Percentiles rank a stretch among this genome's conserved stretches.
Evolutionary conservation across 1,140 invertebrate genomes (phyloP).

Genomic region (Drosophila watanabei): DNA sequence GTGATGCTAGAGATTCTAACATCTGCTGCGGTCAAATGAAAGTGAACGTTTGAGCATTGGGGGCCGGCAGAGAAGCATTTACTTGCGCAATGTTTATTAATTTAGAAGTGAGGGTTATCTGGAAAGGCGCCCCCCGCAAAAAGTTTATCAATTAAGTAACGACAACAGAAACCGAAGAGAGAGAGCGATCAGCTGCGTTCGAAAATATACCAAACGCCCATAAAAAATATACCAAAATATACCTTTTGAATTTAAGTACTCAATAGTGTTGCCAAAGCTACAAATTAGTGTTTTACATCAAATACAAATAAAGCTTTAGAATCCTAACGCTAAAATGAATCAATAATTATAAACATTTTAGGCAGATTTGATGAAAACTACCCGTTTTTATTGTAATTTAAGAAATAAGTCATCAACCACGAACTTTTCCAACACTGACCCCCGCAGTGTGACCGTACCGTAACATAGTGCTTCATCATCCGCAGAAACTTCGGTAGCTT

Average conservation of each 20-base stretch:
- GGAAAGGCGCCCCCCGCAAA: slow-evolving; percentile 42
- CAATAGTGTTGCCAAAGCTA: slow-evolving; percentile 2
- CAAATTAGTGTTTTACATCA: background rate
- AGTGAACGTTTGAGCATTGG: slow-evolving; percentile 35
- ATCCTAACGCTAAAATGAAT: background rate
- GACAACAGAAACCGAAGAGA: slow-evolving; percentile 42
- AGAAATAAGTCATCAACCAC: background rate
- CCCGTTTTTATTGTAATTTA: background rate
- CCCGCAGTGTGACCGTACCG: background rate
- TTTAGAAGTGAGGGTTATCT: slow-evolving; percentile 69
- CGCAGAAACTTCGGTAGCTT: slow-evolving; percentile 1
- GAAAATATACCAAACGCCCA: background rate
- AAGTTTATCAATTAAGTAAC: slow-evolving; percentile 77
- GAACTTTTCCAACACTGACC: background rate
- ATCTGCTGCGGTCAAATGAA: slow-evolving; percentile 59
- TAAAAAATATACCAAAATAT: background rate
- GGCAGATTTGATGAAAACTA: background rate
- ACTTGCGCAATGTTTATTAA: slow-evolving; percentile 65
- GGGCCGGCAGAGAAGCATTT: slow-evolving; percentile 23
- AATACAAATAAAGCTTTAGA: background rate
- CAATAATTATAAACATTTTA: background rate
- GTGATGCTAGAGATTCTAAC: slow-evolving; percentile 2
- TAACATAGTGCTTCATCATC: slow-evolving; percentile 24
- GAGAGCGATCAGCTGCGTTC: slow-evolving; percentile 13
- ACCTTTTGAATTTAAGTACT: background rate